These are phyloP conservation scores for Cryptus viduatorius DNA, from an alignment of 2,888 invertebrate genomes.

Conservation along the genomic window DNA sequence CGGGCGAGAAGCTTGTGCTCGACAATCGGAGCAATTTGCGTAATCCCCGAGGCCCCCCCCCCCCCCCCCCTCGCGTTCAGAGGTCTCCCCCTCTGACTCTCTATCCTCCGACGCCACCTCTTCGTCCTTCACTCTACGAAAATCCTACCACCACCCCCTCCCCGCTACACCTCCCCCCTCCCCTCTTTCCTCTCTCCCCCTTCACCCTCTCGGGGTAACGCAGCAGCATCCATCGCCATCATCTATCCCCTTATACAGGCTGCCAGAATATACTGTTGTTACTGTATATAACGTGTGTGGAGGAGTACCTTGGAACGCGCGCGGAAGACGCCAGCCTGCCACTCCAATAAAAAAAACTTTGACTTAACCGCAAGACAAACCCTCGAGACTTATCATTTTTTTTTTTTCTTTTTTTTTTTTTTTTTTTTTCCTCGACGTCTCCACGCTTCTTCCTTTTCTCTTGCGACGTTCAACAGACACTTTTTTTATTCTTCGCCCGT, in stretches of 20 bases:
- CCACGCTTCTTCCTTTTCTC: slow-evolving; percentile 25
- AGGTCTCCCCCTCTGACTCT: slow-evolving; percentile 40
- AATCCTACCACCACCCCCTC: slow-evolving; percentile 57
- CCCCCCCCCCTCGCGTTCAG: slow-evolving; percentile 62
- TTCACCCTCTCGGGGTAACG: too few species aligned
- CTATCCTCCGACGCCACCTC: slow-evolving; percentile 45
- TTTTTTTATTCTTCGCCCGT: slow-evolving; percentile 19
- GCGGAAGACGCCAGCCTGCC: slow-evolving; percentile 38
- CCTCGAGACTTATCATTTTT: slow-evolving; percentile 60
- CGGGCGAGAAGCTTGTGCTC: slow-evolving; percentile 67
- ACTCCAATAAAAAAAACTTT: slow-evolving; percentile 63
- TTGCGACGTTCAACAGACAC: slow-evolving; percentile 8
- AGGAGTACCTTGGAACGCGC: neutral
- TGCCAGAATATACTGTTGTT: slow-evolving; percentile 44
- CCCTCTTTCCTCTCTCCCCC: neutral
- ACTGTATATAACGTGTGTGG: slow-evolving; percentile 15
- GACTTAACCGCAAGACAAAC: slow-evolving; percentile 65
- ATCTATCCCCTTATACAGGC: slow-evolving; percentile 61
- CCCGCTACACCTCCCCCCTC: neutral
- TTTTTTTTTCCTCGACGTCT: slow-evolving; percentile 17
- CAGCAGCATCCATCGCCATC: slow-evolving; percentile 65
- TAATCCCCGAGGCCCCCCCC: slow-evolving; percentile 72
- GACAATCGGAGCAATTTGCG: slow-evolving; percentile 74
- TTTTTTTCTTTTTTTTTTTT: slow-evolving; percentile 29
- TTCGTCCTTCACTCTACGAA: slow-evolving; percentile 61